Percentiles rank a stretch among this genome's conserved stretches.
Conservation (phyloP, 2,113 vertebrate species). For the Cepphus grylle region DNA sequence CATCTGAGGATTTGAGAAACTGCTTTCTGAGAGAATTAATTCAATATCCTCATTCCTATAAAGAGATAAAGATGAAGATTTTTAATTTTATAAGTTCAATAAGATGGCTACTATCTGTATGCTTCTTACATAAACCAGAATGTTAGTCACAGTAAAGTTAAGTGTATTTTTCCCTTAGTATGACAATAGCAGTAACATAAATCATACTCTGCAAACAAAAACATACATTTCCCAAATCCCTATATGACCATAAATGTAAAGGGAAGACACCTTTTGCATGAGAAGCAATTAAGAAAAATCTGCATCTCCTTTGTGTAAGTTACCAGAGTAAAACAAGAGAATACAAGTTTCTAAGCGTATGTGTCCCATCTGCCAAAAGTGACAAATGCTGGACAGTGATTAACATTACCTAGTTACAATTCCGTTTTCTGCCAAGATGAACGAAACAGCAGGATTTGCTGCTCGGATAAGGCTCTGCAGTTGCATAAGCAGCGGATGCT, state of each 20-base stretch:
- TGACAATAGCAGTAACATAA: neutral
- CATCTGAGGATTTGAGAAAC: conserved; percentile 88
- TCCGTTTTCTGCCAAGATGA: conserved; percentile 89
- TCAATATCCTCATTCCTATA: conserved; percentile 89
- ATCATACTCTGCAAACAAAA: neutral
- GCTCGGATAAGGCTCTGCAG: conserved; percentile 88
- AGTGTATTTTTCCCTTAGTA: neutral
- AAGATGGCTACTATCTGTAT: neutral
- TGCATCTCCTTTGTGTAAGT: neutral
- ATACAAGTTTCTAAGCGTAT: neutral
- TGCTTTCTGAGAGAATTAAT: conserved; percentile 87
- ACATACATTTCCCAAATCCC: neutral
- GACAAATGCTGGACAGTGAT: neutral
- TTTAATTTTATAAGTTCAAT: neutral
- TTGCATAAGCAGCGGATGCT: conserved; percentile 82
- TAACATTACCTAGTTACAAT: conserved; percentile 82
- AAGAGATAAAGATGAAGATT: conserved; percentile 43
- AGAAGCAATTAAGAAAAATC: neutral
- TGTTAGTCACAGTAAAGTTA: neutral
- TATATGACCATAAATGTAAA: neutral
- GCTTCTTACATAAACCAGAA: neutral
- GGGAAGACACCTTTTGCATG: neutral
- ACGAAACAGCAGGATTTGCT: conserved; percentile 84
- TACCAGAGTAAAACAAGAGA: neutral
- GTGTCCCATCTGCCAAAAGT: neutral